Evolutionary conservation across 2,113 vertebrate species (phyloP).

Genomic region (Pitta sordida): DNA sequence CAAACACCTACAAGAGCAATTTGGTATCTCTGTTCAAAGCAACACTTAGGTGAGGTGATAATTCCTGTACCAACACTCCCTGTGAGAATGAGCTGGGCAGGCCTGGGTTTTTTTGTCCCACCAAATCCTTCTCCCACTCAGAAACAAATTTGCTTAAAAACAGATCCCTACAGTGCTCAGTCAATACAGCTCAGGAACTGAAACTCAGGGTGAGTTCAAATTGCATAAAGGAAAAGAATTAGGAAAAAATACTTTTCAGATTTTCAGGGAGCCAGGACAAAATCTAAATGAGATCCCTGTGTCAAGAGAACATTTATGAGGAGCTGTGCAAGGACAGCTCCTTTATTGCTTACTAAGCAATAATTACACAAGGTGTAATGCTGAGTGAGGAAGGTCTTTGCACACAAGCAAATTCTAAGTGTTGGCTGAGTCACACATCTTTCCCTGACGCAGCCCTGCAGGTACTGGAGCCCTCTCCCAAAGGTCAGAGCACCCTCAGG

Average conservation of each 20-base stretch:
- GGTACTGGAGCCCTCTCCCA: background rate
- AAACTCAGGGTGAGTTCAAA: background rate
- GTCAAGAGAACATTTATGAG: background rate
- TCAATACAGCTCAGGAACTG: background rate
- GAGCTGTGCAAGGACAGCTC: background rate
- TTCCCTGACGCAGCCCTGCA: background rate
- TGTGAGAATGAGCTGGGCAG: background rate
- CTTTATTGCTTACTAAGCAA: background rate
- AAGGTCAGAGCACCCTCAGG: background rate
- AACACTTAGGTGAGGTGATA: background rate
- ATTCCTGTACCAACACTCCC: background rate
- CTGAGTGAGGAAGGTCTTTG: background rate
- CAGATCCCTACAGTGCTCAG: background rate
- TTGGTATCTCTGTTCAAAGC: background rate
- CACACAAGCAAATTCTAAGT: background rate
- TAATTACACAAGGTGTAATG: background rate
- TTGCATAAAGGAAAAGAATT: background rate
- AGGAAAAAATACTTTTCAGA: background rate
- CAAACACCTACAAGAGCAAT: slow-evolving; percentile 75
- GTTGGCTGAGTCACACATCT: background rate
- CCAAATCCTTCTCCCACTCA: background rate
- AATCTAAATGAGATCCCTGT: background rate
- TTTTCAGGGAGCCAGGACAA: background rate
- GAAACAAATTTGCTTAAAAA: background rate
- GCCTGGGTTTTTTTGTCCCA: background rate